Percentiles rank a stretch among this genome's conserved stretches.
Evolutionary conservation across 2,113 vertebrate genomes (phyloP).

Genomic region (Lasiurus borealis): DNA sequence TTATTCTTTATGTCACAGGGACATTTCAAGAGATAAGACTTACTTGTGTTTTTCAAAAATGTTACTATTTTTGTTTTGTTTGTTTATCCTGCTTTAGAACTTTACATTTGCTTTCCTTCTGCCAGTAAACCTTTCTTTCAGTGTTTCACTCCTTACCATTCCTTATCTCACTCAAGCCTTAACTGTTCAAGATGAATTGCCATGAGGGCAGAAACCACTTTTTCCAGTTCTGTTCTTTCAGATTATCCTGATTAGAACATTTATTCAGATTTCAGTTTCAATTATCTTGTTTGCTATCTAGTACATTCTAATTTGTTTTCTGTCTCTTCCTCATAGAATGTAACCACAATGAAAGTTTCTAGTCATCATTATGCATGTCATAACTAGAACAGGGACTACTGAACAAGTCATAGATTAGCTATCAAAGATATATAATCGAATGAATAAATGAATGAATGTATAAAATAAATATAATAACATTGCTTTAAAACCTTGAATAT

Average conservation of each 20-base stretch:
- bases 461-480: not conserved
- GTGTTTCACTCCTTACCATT: not conserved
- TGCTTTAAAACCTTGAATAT: not conserved
- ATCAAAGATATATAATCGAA: not conserved
- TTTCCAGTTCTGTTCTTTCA: not conserved
- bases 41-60: not conserved
- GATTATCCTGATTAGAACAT: not conserved
- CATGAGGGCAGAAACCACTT: not conserved
- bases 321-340: not conserved
- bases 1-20: not conserved
- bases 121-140: not conserved
- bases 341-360: not conserved
- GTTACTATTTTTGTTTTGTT: not conserved
- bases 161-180: not conserved
- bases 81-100: not conserved
- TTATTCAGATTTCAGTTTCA: not conserved
- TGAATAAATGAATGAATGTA: not conserved
- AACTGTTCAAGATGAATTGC: not conserved
- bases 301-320: not conserved
- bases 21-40: not conserved
- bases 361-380: not conserved
- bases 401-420: not conserved
- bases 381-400: not conserved
- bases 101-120: slow-evolving; percentile 11
- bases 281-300: not conserved